These are phyloP conservation scores for Lutjanus campechanus DNA, from an alignment of 2,797 vertebrate genomes.

Conservation along the genomic window DNA sequence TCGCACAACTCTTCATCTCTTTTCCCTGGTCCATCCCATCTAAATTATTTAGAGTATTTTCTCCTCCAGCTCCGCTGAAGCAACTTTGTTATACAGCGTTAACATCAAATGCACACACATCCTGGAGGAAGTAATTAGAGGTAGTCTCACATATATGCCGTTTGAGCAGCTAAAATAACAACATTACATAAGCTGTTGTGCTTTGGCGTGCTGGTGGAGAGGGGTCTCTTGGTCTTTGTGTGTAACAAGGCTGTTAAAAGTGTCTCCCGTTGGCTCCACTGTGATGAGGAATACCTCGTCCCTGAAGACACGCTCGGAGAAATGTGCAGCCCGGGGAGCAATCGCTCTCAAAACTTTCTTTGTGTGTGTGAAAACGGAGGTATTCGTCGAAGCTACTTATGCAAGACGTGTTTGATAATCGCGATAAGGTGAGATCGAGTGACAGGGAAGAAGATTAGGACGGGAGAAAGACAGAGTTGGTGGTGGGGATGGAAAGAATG, in stretches of 20 bases:
- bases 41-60: slow-evolving; percentile 52
- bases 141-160: slow-evolving; percentile 32
- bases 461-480: slow-evolving; percentile 1
- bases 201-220: slow-evolving; percentile 27
- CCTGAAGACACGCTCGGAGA: slow-evolving; percentile 33
- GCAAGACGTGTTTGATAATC: slow-evolving; percentile 33
- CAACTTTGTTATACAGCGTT: slow-evolving; percentile 43
- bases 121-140: slow-evolving; percentile 51
- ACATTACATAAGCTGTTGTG: slow-evolving; percentile 64
- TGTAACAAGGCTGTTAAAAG: slow-evolving; percentile 35
- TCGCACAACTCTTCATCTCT: slow-evolving; percentile 21
- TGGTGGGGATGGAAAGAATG: slow-evolving; percentile 29
- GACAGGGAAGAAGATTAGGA: slow-evolving; percentile 7
- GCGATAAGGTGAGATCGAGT: slow-evolving; percentile 15
- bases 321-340: slow-evolving; percentile 3
- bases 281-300: slow-evolving; percentile 50
- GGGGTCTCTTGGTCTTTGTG: slow-evolving; percentile 38
- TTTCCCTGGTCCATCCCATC: slow-evolving; percentile 19
- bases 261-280: slow-evolving; percentile 45
- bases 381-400: slow-evolving; percentile 3
- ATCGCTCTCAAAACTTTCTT: slow-evolving; percentile 43
- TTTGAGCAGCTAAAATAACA: slow-evolving; percentile 50
- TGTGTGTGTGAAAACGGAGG: neutral
- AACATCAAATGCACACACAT: slow-evolving; percentile 46
- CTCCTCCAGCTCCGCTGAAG: slow-evolving; percentile 39